phyloP scores from a whole-genome alignment of 1,140 invertebrate genomes.

The Bombus difficillimus region DNA sequence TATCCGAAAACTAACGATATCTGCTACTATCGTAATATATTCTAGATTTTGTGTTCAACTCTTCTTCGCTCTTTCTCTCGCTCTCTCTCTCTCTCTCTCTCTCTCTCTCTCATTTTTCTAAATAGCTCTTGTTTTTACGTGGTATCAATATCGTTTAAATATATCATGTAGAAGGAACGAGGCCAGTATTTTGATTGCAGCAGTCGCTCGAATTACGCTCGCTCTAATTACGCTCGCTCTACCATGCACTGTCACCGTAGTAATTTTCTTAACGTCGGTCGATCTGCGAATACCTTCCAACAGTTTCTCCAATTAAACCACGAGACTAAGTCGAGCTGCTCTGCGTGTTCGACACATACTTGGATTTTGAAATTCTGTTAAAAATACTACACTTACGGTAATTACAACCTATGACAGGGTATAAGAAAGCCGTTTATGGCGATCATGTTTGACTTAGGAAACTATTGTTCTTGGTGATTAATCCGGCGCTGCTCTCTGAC shows the following conservation, averaged over 20 bases:
- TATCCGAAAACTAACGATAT: slow-evolving; percentile 48
- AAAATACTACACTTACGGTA: slow-evolving; percentile 59
- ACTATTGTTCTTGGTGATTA: slow-evolving; percentile 79
- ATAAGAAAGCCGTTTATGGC: slow-evolving; percentile 20
- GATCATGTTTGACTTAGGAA: slow-evolving; percentile 78
- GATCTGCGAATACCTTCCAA: too few species aligned
- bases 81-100: neutral
- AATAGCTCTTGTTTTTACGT: neutral
- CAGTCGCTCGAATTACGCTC: neutral
- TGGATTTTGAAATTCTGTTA: slow-evolving; percentile 18
- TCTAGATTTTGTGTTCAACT: neutral
- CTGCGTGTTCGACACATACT: neutral
- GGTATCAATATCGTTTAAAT: neutral
- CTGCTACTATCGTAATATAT: slow-evolving; percentile 3
- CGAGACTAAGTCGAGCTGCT: neutral
- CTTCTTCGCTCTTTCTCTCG: neutral
- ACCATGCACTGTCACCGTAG: too few species aligned
- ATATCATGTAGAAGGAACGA: neutral
- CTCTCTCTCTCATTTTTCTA: neutral
- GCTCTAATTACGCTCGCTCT: neutral
- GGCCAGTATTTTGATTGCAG: neutral
- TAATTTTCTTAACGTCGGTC: too few species aligned
- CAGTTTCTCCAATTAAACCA: neutral
- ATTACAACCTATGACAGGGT: slow-evolving; percentile 46
- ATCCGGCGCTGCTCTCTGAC: slow-evolving; percentile 82